phyloP scores from a whole-genome alignment of 2,888 invertebrate species.

The Eupeodes luniger region DNA sequence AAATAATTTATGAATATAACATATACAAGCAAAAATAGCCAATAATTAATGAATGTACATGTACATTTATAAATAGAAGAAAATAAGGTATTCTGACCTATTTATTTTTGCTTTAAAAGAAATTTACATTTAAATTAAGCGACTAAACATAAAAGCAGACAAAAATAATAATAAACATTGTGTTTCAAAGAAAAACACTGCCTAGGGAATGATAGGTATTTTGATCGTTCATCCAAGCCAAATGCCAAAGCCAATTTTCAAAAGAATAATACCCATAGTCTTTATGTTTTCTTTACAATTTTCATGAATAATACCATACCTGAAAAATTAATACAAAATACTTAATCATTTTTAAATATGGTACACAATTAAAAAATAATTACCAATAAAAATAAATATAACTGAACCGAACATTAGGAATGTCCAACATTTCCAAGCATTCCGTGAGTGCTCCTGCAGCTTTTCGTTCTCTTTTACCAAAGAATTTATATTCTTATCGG shows the following conservation, averaged over 20 bases:
- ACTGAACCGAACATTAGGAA: conserved; percentile 96
- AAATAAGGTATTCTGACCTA: not conserved
- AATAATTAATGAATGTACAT: not conserved
- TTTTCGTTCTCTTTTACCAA: conserved; percentile 92
- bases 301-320: conserved; percentile 98
- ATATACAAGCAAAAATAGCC: too few species aligned
- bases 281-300: conserved; percentile 89
- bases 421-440: conserved; percentile 97
- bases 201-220: conserved; percentile 55
- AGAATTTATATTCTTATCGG: conserved; percentile 91
- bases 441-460: conserved; percentile 92
- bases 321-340: conserved; percentile 84
- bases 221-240: conserved; percentile 8
- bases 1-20: too few species aligned
- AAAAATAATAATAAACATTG: conserved; percentile 21
- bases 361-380: conserved; percentile 81
- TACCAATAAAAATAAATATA: conserved; percentile 94
- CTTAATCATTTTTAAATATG: not conserved
- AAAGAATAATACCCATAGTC: not conserved
- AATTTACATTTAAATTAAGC: conserved; percentile 7
- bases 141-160: not conserved
- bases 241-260: not conserved
- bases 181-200: conserved; percentile 47
- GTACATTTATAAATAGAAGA: not conserved
- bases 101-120: conserved; percentile 31